phyloP scores from a whole-genome alignment of 2,113 vertebrate species.

The Diglossa brunneiventris region DNA sequence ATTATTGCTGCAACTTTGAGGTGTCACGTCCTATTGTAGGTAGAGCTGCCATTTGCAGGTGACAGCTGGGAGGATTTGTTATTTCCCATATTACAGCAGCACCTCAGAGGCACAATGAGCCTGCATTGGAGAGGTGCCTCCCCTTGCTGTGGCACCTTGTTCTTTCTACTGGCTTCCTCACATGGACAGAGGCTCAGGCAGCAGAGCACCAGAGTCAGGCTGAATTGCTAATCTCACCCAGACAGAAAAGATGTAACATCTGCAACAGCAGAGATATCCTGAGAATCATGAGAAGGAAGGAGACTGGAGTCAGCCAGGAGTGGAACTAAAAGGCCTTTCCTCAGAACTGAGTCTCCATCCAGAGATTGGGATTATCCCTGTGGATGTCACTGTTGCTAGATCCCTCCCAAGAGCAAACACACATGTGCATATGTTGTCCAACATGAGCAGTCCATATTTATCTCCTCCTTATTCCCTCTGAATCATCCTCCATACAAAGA shows the following conservation, averaged over 20 bases:
- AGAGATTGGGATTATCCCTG: neutral
- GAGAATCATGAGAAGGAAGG: neutral
- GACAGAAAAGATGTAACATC: neutral
- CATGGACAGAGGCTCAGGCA: rapidly evolving
- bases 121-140: neutral
- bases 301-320: neutral
- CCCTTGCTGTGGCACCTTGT: neutral
- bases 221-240: neutral
- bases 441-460: neutral
- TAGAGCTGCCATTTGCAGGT: neutral
- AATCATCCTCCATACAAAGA: neutral
- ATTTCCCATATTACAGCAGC: neutral
- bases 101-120: neutral
- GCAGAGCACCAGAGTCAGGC: neutral
- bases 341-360: neutral
- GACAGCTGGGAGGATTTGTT: neutral
- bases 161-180: neutral
- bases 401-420: neutral
- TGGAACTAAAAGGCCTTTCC: neutral
- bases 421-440: neutral
- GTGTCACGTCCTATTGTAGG: neutral
- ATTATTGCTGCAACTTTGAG: neutral
- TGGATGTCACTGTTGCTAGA: neutral
- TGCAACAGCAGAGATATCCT: neutral
- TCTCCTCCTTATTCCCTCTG: neutral